Evolutionary conservation across 2,113 vertebrate genomes (phyloP).

Genomic region (Galbula dea): DNA sequence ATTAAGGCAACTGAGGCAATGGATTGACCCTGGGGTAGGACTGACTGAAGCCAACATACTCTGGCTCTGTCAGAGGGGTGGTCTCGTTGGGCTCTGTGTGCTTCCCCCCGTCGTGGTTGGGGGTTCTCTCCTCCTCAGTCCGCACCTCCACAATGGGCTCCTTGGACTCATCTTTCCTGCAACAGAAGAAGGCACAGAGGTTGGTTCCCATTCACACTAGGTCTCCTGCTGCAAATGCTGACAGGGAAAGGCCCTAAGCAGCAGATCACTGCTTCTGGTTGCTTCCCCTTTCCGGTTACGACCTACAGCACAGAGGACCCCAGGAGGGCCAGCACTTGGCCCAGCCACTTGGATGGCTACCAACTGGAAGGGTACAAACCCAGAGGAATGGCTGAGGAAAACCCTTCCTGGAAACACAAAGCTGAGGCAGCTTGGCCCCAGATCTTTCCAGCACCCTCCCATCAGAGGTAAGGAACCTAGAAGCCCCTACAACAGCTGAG

Average conservation of each 20-base stretch:
- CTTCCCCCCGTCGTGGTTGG: conserved; percentile 93
- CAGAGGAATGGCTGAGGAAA: not conserved
- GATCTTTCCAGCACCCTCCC: not conserved
- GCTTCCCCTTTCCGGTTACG: not conserved
- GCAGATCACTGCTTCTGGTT: not conserved
- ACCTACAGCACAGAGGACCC: not conserved
- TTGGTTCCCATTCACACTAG: not conserved
- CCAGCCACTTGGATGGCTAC: not conserved
- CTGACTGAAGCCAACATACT: conserved; percentile 78
- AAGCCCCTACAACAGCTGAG: not conserved
- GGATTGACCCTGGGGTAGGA: not conserved
- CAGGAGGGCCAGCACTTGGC: not conserved
- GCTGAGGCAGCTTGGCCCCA: not conserved
- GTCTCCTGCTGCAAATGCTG: accelerated
- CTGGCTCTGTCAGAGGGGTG: conserved; percentile 93
- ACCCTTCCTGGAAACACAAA: not conserved
- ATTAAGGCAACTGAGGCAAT: not conserved
- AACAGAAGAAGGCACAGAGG: not conserved
- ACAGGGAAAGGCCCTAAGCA: not conserved
- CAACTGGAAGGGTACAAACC: accelerated
- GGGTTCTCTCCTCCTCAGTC: conserved; percentile 90
- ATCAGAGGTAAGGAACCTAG: accelerated
- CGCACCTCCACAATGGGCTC: conserved; percentile 96
- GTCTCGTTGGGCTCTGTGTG: conserved; percentile 95
- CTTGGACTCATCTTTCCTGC: conserved; percentile 96